Percentiles rank a stretch among this genome's conserved stretches.
Evolutionary conservation across 2,888 invertebrate genomes (phyloP).

Genomic region (Pegoplata infirma): DNA sequence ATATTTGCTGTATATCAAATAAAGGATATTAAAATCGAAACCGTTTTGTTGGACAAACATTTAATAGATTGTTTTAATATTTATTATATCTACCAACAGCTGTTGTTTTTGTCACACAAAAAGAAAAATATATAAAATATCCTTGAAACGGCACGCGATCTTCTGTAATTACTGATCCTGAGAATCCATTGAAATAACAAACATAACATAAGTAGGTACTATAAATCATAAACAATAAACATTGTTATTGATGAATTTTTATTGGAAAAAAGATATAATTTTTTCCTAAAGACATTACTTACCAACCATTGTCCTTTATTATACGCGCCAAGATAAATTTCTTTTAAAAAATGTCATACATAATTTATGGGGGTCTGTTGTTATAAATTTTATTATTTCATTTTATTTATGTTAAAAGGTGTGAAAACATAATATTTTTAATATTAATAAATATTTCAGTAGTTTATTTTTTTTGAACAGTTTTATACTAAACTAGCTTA

Average conservation of each 20-base stretch:
- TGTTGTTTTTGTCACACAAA: neutral
- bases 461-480: too few relatives aligned
- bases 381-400: conserved; percentile 9
- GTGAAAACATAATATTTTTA: neutral
- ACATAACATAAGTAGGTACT: too few relatives aligned
- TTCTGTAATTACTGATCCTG: conserved; percentile 26
- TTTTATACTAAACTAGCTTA: too few relatives aligned
- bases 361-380: conserved; percentile 1
- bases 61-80: too few relatives aligned
- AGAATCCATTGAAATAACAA: conserved; percentile 33
- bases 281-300: neutral
- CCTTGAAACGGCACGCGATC: conserved; percentile 54
- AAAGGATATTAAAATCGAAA: too few relatives aligned
- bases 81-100: neutral
- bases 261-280: neutral
- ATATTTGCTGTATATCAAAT: too few relatives aligned
- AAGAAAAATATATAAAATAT: too few relatives aligned
- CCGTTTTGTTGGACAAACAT: too few relatives aligned
- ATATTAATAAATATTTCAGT: too few relatives aligned
- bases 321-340: neutral
- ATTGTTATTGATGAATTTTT: conserved; percentile 36
- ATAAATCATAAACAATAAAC: conserved; percentile 50
- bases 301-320: neutral
- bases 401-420: neutral
- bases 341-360: neutral